Base-by-base conservation (phyloP, 2,797 vertebrate genomes). In the Toxotes lorentzi region DNA sequence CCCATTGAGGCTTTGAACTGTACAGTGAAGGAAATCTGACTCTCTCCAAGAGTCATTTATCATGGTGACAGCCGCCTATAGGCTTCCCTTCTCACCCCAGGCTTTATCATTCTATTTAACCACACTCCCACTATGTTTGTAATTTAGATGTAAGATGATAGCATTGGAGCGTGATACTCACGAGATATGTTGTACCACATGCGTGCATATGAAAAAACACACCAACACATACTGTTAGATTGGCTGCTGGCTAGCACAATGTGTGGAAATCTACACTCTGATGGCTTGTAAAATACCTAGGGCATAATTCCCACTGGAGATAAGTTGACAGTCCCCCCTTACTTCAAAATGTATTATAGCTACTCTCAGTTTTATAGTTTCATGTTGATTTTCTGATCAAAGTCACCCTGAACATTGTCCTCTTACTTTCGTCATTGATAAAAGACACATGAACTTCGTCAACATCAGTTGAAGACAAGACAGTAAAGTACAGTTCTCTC, bases 61-160 rank as follows among this genome's bases (percentile, higher is more conserved):
- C 87, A 85, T 23, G 4, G 13, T 82, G 85, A 87, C 86, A 89
- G 78, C 30, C 12, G 34, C 58, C 74, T 87, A 82, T 85, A 82
- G 67, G 63, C 53, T 84, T 64, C 50, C 54, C n/a, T 58, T 67
- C 63, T 59, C 68, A 30, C 58, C 8, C 50, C 43, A 67, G 35
- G 34, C 14, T 58, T 73, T 19, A 12, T 78, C 70, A 72, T 51
- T 30, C 40, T 70, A 35, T 58, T 65, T 5, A 1, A 54, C 12
- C 63, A 34, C 57, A 70, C 77, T 40, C 23, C 30, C 1, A 4
- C 68, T 45, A 77, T 48, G 66, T 86, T 70, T 73, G 57, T 32
- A 23, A 86, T 85, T 79, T 76, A 83, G 59, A 83, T 74, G 32
- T 59, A 67, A 45, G 48, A 76, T 73, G 64, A 85, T 75, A 68